Conservation (phyloP, 2,797 vertebrate species). For the Eidolon dupreanum region DNA sequence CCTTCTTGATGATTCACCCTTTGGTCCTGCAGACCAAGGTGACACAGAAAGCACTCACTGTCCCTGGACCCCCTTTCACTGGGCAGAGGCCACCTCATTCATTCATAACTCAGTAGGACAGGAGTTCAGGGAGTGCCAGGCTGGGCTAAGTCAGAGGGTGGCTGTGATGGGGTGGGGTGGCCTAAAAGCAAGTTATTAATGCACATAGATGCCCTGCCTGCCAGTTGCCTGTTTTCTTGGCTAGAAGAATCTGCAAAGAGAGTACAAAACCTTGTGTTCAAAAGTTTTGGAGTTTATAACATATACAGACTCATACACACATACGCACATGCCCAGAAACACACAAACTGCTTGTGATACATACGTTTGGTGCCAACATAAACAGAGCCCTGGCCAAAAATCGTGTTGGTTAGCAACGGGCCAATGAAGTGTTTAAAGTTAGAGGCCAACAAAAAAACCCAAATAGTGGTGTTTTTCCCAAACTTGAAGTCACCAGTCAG, state of each 20-base stretch:
- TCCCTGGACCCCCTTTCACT: neutral
- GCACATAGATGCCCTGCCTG: neutral
- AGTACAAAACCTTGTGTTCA: conserved; percentile 74
- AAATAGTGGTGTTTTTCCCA: conserved; percentile 67
- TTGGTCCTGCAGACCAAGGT: neutral
- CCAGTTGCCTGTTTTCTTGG: conserved; percentile 47
- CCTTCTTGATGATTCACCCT: conserved; percentile 41
- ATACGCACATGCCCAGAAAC: conserved; percentile 70
- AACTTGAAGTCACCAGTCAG: conserved; percentile 33
- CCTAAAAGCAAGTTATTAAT: conserved; percentile 54
- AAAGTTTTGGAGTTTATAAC: conserved; percentile 70
- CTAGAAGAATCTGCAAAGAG: conserved; percentile 67
- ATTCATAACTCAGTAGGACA: conserved; percentile 63
- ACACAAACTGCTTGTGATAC: conserved; percentile 67
- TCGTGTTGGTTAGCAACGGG: conserved; percentile 53
- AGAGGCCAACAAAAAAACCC: conserved; percentile 55
- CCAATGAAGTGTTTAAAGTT: conserved; percentile 51
- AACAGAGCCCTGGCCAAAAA: conserved; percentile 66
- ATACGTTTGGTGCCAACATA: conserved; percentile 57
- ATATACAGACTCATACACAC: conserved; percentile 71
- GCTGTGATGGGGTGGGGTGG: neutral
- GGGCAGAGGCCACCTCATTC: neutral
- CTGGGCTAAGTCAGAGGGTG: conserved; percentile 35
- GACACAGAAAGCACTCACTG: conserved; percentile 41
- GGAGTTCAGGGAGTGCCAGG: conserved; percentile 10